Evolutionary conservation across 2,113 vertebrate species (phyloP).

Genomic region (Ibidorhyncha struthersii): DNA sequence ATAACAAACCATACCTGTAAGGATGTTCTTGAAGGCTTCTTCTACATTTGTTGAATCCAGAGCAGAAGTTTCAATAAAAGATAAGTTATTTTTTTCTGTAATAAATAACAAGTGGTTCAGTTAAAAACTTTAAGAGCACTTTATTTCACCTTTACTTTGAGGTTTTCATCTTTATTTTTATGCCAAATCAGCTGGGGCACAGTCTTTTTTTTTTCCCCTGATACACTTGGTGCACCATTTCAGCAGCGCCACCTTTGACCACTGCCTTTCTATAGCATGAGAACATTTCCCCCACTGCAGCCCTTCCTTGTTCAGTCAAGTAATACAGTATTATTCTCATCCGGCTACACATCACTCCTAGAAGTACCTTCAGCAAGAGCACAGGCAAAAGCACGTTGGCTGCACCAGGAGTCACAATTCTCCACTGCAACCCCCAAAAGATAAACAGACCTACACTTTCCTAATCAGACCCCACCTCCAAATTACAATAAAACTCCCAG

Average conservation of each 20-base stretch:
- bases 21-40: slow-evolving; percentile 97
- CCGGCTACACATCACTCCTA: background rate
- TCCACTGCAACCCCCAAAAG: background rate
- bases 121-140: background rate
- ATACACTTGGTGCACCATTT: background rate
- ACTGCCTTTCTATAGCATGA: background rate
- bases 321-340: background rate
- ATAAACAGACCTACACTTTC: background rate
- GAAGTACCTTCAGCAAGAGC: background rate
- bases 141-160: background rate
- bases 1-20: slow-evolving; percentile 81
- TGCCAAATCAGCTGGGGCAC: background rate
- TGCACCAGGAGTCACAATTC: background rate
- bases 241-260: background rate
- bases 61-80: slow-evolving; percentile 98
- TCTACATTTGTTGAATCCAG: slow-evolving; percentile 98
- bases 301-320: background rate
- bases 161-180: background rate
- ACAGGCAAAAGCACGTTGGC: background rate
- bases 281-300: background rate
- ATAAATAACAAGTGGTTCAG: background rate
- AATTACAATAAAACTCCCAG: background rate
- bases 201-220: background rate
- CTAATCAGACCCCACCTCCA: background rate
- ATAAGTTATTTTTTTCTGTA: slow-evolving; percentile 95